Evolutionary conservation across 2,797 vertebrate genomes (phyloP).

Genomic region (Alca torda): DNA sequence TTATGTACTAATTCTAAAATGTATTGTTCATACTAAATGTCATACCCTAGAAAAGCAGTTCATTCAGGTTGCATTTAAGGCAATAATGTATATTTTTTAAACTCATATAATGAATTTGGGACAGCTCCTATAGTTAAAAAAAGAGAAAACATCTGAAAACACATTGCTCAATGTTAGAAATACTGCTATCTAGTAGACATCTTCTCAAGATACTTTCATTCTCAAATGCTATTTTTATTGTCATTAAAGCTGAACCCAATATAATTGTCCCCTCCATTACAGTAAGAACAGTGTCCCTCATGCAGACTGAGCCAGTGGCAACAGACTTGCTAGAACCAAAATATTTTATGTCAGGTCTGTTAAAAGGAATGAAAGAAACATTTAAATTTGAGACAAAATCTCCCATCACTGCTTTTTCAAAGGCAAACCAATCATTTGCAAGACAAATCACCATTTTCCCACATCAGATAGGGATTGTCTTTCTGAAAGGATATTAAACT

Average conservation of each 20-base stretch:
- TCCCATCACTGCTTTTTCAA: conserved; percentile 7
- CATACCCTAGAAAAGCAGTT: neutral
- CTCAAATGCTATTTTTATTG: neutral
- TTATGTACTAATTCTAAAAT: conserved; percentile 33
- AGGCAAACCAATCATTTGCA: neutral
- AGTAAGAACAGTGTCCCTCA: neutral
- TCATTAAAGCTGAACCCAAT: neutral
- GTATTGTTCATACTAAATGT: neutral
- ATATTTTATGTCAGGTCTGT: neutral
- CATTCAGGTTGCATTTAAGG: neutral
- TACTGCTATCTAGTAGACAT: neutral
- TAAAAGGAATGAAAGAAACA: neutral
- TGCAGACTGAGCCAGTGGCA: neutral
- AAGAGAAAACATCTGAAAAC: neutral
- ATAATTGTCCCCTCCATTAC: neutral
- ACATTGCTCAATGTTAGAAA: neutral
- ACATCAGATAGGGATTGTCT: neutral
- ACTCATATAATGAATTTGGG: neutral
- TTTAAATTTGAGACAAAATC: conserved; percentile 11
- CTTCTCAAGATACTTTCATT: neutral
- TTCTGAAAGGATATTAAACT: conserved; percentile 28
- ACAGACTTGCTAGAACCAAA: neutral
- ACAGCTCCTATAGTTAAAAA: neutral
- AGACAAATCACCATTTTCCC: conserved; percentile 13
- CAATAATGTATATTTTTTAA: neutral